Base-by-base conservation (phyloP, 2,113 vertebrate genomes). In the Cavia aperea region DNA sequence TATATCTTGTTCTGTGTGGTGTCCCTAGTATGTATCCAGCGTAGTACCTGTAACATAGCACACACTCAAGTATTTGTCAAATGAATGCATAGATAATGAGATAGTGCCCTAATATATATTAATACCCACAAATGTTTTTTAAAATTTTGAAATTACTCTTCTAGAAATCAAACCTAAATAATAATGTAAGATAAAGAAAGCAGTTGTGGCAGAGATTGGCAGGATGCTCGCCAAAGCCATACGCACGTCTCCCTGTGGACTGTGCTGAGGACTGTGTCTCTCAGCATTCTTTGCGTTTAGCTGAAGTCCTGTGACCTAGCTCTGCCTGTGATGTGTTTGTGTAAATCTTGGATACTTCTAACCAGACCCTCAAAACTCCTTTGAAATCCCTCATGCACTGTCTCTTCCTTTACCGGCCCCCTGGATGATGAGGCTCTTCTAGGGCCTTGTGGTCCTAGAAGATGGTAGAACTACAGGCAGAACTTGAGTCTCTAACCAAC, bases 141-240 rank as follows among this genome's bases (percentile, higher is more conserved):
- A 81, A 19, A 84, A 88, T 91, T 94, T 94, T 88, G 54, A 86
- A 86, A 39, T 92, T n/a, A 83, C 33, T 93, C 21, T 70, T 92
- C 60, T n/a, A 68, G 49, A 84, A 75, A 73, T 84, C 62, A 85
- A 91, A 51, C 77, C 60, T 56, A 95, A 90, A 39, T 10, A 65
- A 1, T 49, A 94, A 66, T 63, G 63, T 60, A 84, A 94, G 93
- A n/a, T 86, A 54, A 46, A 88, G 14, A 43, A 86, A 82, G 24
- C 12, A 82, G 43, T 29, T 65, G 16, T 60, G 51, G 8, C 49
- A 95, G 29, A 87, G 26, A 51, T 4, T 66, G 31, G 26, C 29
- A 73, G 49, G 14, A 88, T 82, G 31, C 6, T 81, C 54, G 66
- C 63, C 54, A 72, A 90, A 87, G 12, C 18, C 21, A 56, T 43